Conservation (phyloP, 2,113 vertebrate species). For the Colinus virginianus region DNA sequence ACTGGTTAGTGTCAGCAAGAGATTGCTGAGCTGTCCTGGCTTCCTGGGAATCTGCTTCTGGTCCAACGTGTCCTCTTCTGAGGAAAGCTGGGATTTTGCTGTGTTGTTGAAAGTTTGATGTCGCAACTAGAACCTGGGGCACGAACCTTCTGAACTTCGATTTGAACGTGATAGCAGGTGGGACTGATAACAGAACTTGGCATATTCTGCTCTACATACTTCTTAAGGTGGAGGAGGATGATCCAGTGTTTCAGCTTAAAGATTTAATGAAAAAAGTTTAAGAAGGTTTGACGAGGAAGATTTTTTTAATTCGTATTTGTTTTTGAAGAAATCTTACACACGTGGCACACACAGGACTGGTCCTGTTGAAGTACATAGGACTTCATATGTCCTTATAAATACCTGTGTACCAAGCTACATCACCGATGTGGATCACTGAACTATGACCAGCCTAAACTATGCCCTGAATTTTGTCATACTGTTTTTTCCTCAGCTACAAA, state of each 20-base stretch:
- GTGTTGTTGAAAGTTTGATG: background rate
- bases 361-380: background rate
- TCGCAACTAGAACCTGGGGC: background rate
- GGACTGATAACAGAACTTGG: background rate
- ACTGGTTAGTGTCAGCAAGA: background rate
- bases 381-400: background rate
- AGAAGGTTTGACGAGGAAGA: background rate
- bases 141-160: background rate
- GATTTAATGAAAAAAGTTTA: background rate
- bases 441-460: background rate
- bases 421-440: background rate
- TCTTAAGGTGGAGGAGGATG: background rate
- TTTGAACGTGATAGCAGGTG: background rate
- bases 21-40: background rate
- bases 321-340: background rate
- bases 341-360: background rate
- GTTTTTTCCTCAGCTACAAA: background rate
- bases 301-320: background rate
- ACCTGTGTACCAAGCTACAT: background rate
- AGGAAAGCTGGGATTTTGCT: background rate
- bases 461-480: background rate
- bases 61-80: constrained; percentile 26
- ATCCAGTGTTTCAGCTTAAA: background rate
- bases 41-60: background rate
- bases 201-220: background rate